Percentiles rank a stretch among this genome's conserved stretches.
Conservation (phyloP, 2,797 vertebrate genomes). For the Oryzias sinensis region DNA sequence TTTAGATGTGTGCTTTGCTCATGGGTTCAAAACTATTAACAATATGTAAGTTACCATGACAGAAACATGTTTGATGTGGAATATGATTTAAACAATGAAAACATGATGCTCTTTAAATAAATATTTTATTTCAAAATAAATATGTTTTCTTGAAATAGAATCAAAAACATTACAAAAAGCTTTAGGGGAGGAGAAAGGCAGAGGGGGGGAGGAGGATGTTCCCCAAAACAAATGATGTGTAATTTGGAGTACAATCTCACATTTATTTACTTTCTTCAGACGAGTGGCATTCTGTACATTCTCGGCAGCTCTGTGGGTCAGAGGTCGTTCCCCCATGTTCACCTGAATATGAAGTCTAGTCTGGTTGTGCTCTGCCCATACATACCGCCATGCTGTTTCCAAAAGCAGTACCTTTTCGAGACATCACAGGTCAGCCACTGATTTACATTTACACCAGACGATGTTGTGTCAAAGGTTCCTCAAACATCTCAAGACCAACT, state of each 20-base stretch:
- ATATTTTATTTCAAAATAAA: slow-evolving; percentile 89
- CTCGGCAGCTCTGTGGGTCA: slow-evolving; percentile 54
- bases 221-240: slow-evolving; percentile 65
- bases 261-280: slow-evolving; percentile 64
- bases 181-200: slow-evolving; percentile 48
- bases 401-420: slow-evolving; percentile 58
- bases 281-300: slow-evolving; percentile 67
- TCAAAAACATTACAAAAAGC: slow-evolving; percentile 83
- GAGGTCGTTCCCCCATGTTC: slow-evolving; percentile 43
- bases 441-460: slow-evolving; percentile 67
- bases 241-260: slow-evolving; percentile 72
- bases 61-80: background rate
- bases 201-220: background rate
- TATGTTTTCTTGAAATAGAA: slow-evolving; percentile 85
- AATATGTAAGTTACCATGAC: too few species aligned
- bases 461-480: slow-evolving; percentile 53
- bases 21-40: too few species aligned
- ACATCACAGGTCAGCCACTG: slow-evolving; percentile 66
- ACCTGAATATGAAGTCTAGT: slow-evolving; percentile 55
- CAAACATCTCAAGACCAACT: slow-evolving; percentile 66
- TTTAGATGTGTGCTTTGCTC: too few species aligned
- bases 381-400: slow-evolving; percentile 45
- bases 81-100: slow-evolving; percentile 13
- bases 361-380: slow-evolving; percentile 51
- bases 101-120: slow-evolving; percentile 77